Evolutionary conservation across 2,888 invertebrate species (phyloP).

Genomic region (Hydriomena furcata): DNA sequence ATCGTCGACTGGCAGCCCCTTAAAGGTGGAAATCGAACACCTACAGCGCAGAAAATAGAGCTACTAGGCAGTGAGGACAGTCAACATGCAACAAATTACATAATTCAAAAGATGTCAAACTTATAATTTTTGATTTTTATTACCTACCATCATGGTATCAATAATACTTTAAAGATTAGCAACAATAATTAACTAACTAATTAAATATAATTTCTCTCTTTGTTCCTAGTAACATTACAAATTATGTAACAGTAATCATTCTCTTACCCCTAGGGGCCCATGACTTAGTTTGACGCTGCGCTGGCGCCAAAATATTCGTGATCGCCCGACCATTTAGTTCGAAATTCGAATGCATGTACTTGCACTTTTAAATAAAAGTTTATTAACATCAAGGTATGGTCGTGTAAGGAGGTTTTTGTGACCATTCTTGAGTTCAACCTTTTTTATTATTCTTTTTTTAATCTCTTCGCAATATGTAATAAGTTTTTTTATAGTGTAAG

Average conservation of each 20-base stretch:
- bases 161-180: too few relatives aligned
- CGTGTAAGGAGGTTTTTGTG: slow-evolving; percentile 18
- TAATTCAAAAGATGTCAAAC: too few relatives aligned
- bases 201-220: too few relatives aligned
- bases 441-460: slow-evolving; percentile 17
- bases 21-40: too few relatives aligned
- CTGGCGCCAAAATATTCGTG: slow-evolving; percentile 46
- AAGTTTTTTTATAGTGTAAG: too few relatives aligned
- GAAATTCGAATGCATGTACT: slow-evolving; percentile 20
- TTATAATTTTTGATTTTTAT: too few relatives aligned
- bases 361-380: slow-evolving; percentile 23
- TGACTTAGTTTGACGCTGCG: slow-evolving; percentile 50
- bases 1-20: too few relatives aligned
- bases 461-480: slow-evolving; percentile 11
- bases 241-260: background rate
- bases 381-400: slow-evolving; percentile 13
- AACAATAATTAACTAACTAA: too few relatives aligned
- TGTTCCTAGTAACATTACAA: background rate
- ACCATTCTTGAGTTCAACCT: slow-evolving; percentile 15
- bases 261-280: slow-evolving; percentile 23
- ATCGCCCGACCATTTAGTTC: slow-evolving; percentile 24
- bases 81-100: too few relatives aligned
- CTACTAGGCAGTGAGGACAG: too few relatives aligned
- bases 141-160: too few relatives aligned
- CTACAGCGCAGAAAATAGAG: too few relatives aligned